Conservation (phyloP, 2,797 vertebrate species). For the Premnoplex brunnescens region DNA sequence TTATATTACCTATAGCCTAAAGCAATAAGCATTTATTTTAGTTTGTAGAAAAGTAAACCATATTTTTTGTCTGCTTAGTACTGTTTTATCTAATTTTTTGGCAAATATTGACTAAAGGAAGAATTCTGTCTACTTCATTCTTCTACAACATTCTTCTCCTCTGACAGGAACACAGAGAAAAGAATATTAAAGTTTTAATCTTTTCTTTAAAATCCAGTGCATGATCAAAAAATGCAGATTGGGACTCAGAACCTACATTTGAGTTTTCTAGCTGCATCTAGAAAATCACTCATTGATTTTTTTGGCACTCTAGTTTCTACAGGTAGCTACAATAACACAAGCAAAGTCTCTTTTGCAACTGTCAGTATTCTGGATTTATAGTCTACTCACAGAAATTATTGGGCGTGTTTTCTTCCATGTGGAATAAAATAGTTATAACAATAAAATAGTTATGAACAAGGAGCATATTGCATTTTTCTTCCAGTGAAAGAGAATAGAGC, state of each 20-base stretch:
- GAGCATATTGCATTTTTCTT: background rate
- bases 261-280: background rate
- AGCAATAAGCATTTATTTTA: conserved; percentile 57
- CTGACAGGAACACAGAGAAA: background rate
- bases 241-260: background rate
- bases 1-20: conserved; percentile 40
- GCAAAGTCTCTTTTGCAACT: background rate
- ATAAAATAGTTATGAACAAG: background rate
- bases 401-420: background rate
- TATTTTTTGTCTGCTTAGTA: conserved; percentile 31
- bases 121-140: background rate
- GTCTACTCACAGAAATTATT: background rate
- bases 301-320: background rate
- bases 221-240: background rate
- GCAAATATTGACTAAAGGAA: conserved; percentile 31
- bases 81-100: conserved; percentile 30
- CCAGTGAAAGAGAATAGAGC: background rate
- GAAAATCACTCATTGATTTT: background rate
- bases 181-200: background rate
- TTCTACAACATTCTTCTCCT: background rate
- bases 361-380: background rate
- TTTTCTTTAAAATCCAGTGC: background rate
- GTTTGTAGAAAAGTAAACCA: background rate
- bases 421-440: background rate
- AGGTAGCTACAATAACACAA: background rate